Conservation (phyloP, 2,888 invertebrate genomes). For the Chaetogeoica ovagalla region DNA sequence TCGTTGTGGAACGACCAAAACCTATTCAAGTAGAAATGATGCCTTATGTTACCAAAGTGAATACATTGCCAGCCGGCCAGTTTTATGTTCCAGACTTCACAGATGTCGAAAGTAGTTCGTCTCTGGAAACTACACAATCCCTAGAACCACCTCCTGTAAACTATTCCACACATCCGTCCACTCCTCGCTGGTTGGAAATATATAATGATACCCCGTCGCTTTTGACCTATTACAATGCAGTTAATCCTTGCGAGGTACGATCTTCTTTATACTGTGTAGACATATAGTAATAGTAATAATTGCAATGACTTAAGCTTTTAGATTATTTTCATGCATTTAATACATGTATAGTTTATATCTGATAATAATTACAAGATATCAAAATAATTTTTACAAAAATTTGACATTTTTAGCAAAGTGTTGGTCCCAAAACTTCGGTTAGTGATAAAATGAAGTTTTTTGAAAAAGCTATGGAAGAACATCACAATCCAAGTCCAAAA, state of each 20-base stretch:
- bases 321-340: conserved; percentile 10
- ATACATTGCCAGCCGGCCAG: conserved; percentile 35
- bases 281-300: neutral
- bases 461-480: conserved; percentile 93
- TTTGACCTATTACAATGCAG: conserved; percentile 52
- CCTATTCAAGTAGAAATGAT: conserved; percentile 47
- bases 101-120: conserved; percentile 49
- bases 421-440: conserved; percentile 81
- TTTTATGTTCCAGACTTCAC: conserved; percentile 46
- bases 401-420: conserved; percentile 51
- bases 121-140: conserved; percentile 43
- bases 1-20: conserved; percentile 41
- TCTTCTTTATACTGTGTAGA: conserved; percentile 51
- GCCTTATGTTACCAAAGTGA: conserved; percentile 50
- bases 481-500: conserved; percentile 81
- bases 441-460: conserved; percentile 94
- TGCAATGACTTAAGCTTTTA: conserved; percentile 36
- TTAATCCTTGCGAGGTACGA: conserved; percentile 47
- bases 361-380: neutral
- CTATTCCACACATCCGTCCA: conserved; percentile 62
- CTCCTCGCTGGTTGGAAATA: conserved; percentile 63
- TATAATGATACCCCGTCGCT: conserved; percentile 62
- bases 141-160: conserved; percentile 62
- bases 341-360: conserved; percentile 4
- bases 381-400: conserved; percentile 4